A percentile compares a stretch with the other conserved stretches of the same genome.
These are phyloP conservation scores for Micropoecilia bifurca DNA, from an alignment of 2,797 vertebrate species.

Conservation along the genomic window DNA sequence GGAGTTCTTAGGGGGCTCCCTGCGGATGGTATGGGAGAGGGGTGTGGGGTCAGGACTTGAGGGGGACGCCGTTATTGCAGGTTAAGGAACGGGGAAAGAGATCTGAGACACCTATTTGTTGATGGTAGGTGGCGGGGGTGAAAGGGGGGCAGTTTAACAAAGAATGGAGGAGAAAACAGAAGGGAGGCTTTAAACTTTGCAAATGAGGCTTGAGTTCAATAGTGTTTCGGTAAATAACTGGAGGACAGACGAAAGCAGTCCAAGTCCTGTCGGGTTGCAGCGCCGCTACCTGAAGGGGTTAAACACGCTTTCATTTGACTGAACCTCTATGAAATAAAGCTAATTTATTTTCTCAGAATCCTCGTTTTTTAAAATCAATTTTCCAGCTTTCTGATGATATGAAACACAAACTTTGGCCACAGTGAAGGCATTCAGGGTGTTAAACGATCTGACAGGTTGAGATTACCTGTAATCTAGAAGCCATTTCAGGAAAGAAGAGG, in stretches of 20 bases:
- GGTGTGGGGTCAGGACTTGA: conserved; percentile 51
- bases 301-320: not conserved
- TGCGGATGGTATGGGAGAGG: conserved; percentile 50
- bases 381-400: not conserved
- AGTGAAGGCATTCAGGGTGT: not conserved
- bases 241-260: conserved; percentile 40
- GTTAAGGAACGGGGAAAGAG: conserved; percentile 53
- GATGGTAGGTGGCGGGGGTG: conserved; percentile 14
- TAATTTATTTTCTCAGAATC: not conserved
- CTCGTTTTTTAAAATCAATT: not conserved
- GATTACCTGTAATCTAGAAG: not conserved
- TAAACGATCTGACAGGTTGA: not conserved
- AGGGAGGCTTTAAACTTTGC: conserved; percentile 46
- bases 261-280: conserved; percentile 24
- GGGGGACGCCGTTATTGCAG: conserved; percentile 39
- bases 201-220: conserved; percentile 43
- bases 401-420: not conserved
- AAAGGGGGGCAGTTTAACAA: conserved; percentile 14
- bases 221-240: conserved; percentile 42
- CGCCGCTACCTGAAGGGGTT: not conserved
- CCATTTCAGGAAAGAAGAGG: not conserved
- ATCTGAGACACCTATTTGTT: conserved; percentile 62
- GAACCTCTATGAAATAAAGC: not conserved
- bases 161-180: conserved; percentile 25
- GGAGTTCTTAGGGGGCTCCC: conserved; percentile 59